phyloP scores from a whole-genome alignment of 2,888 invertebrate genomes.

The Trachelus troglodyta region DNA sequence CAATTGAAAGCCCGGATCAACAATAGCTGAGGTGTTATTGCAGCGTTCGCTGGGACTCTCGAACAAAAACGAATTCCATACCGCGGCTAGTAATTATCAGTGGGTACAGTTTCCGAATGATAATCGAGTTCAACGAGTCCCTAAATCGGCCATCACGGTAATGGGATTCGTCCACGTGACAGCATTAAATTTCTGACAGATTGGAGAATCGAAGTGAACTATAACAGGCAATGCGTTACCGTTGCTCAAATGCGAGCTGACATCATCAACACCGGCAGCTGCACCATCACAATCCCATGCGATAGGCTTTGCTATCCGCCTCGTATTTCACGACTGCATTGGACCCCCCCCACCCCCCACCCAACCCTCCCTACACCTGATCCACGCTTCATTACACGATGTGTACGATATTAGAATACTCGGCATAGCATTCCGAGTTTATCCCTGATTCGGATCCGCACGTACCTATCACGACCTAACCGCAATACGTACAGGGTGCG shows the following conservation, averaged over 20 bases:
- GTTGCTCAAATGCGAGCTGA: background rate
- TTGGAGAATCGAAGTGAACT: background rate
- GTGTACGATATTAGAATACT: constrained; percentile 56
- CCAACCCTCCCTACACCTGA: constrained; percentile 41
- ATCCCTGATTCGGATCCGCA: constrained; percentile 34
- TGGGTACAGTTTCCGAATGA: background rate
- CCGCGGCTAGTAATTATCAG: constrained; percentile 27
- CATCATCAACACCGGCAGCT: background rate
- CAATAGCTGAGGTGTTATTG: constrained; percentile 16
- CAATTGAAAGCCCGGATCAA: background rate
- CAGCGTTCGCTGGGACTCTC: background rate
- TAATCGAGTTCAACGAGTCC: background rate
- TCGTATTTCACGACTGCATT: background rate
- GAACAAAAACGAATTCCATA: constrained; percentile 25
- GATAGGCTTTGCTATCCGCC: background rate
- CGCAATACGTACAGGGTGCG: constrained; percentile 24
- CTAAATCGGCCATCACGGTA: background rate
- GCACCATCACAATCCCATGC: background rate
- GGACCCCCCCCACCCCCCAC: background rate
- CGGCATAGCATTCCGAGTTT: constrained; percentile 47
- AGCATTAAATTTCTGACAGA: background rate
- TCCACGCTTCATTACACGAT: constrained; percentile 53
- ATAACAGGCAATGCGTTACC: background rate
- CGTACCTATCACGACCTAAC: constrained; percentile 30
- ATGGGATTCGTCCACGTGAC: background rate